Percentiles rank a stretch among this genome's conserved stretches.
These are phyloP conservation scores for Cynopterus brachyotis DNA, from an alignment of 2,113 vertebrate genomes.

Conservation along the genomic window DNA sequence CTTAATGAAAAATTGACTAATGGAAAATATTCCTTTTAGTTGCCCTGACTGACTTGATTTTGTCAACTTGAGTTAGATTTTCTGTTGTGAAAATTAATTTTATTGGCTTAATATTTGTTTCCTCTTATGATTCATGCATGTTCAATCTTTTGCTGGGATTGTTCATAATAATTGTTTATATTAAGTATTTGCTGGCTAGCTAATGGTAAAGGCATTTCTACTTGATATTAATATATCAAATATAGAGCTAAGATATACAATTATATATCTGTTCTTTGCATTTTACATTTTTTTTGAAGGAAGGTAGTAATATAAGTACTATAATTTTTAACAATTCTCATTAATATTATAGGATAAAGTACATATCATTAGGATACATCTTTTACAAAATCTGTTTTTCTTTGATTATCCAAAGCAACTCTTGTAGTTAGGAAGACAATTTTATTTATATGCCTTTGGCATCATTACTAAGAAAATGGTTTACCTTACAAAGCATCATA, in stretches of 20 bases:
- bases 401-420: constrained; percentile 4
- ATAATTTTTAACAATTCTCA: not conserved
- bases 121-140: not conserved
- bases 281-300: not conserved
- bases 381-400: not conserved
- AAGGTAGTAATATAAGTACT: not conserved
- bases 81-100: constrained; percentile 56
- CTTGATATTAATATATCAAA: constrained; percentile 45
- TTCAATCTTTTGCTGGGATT: constrained; percentile 46
- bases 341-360: not conserved
- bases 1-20: constrained; percentile 27
- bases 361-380: constrained; percentile 30
- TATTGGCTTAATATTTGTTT: constrained; percentile 27
- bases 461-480: not conserved
- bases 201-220: constrained; percentile 49
- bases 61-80: constrained; percentile 45
- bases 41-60: constrained; percentile 13
- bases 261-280: constrained; percentile 36
- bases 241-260: not conserved
- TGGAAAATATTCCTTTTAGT: not conserved
- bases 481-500: not conserved
- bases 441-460: constrained; percentile 10
- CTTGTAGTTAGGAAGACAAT: constrained; percentile 28
- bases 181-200: constrained; percentile 23
- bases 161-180: constrained; percentile 49